A percentile compares a stretch with the other conserved stretches of the same genome.
Evolutionary conservation across 2,113 vertebrate genomes (phyloP).

Genomic region (Poeciliopsis occidentalis): DNA sequence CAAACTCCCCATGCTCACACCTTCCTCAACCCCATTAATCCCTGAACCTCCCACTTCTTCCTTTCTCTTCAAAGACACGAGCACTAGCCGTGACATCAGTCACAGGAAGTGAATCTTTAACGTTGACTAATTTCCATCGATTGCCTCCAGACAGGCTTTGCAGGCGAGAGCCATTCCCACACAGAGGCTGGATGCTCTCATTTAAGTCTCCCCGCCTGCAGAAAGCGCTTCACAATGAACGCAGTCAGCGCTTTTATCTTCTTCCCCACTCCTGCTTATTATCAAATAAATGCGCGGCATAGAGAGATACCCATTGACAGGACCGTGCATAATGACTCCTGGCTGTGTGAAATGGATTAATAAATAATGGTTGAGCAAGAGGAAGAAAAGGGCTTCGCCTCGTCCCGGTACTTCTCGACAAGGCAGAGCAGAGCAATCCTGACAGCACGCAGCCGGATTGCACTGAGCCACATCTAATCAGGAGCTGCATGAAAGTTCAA

Average conservation of each 20-base stretch:
- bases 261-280: constrained; percentile 78
- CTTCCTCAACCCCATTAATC: constrained; percentile 71
- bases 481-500: constrained; percentile 40
- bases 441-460: constrained; percentile 38
- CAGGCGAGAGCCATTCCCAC: constrained; percentile 80
- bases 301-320: constrained; percentile 81
- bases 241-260: constrained; percentile 79
- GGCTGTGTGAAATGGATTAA: constrained; percentile 82
- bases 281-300: constrained; percentile 79
- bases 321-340: constrained; percentile 79
- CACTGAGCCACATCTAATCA: constrained; percentile 56
- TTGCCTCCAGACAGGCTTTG: constrained; percentile 84
- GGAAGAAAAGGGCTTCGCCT: constrained; percentile 64
- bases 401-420: constrained; percentile 56
- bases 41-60: constrained; percentile 66
- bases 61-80: constrained; percentile 77
- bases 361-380: constrained; percentile 76
- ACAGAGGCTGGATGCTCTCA: constrained; percentile 74
- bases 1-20: constrained; percentile 49
- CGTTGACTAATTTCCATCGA: constrained; percentile 83
- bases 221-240: constrained; percentile 75
- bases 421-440: constrained; percentile 61
- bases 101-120: constrained; percentile 84
- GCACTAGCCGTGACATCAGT: constrained; percentile 77
- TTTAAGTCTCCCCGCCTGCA: constrained; percentile 72